Evolutionary conservation across 2,888 invertebrate genomes (phyloP), one percentile per base, ranked within the genome.

Genomic region (Protodeltote pygarga): DNA sequence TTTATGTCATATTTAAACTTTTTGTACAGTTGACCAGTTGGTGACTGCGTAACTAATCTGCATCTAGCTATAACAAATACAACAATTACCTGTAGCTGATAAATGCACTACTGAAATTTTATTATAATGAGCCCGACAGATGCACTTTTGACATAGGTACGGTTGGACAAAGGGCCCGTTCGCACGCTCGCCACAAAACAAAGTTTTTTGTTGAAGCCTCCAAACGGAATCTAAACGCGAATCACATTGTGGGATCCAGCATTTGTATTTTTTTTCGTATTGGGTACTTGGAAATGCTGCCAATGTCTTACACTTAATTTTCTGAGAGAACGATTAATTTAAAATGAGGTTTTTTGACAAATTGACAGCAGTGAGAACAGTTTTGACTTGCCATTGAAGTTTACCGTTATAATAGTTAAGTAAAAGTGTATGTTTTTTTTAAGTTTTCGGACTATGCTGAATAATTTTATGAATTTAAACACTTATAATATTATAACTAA

Each of bases 121-220:
- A n/a, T n/a, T 75, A 79, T 76, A 84, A 80, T 78, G 73, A 77
- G 77, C 66, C 71, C 58, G 78, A 81, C 87, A 87, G 83, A 89
- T 87, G 87, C 83, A 82, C 79, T 84, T 75, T 76, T 83, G 79
- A 83, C 77, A 77, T 77, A n/a, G n/a, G n/a, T n/a, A 77, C 60
- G 75, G 50, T 41, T 68, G 75, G 77, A 86, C 85, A 86, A 87
- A 85, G 77, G 82, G 66, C 67, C 55, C 65, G 83, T 89, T 91
- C 91, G 87, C 89, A 89, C 90, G 89, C 75, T 81, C 73, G 54
- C 62, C 73, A 85, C 85, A 86, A 87, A 84, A 81, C 80, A 42
- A 48, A 8, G 68, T 58, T 67, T 84, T 89, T 89, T 89, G 84
- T 86, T 75, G 54, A 65, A 75, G 77, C 81, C 81, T 82, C 77